Percentiles rank a stretch among this genome's conserved stretches.
phyloP scores from a whole-genome alignment of 2,888 invertebrate genomes.

The Branchellion lobata region DNA sequence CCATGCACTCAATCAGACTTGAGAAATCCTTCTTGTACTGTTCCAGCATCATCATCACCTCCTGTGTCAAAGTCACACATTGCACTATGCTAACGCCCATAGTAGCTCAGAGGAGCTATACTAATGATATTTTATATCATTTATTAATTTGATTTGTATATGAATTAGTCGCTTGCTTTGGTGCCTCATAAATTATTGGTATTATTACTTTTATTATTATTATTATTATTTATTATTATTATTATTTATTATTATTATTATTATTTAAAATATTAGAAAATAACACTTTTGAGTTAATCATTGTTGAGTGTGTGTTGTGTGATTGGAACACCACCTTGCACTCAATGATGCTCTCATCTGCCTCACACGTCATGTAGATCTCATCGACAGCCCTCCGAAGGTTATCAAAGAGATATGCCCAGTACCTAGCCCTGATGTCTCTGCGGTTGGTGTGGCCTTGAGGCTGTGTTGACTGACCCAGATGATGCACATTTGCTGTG shows the following conservation, averaged over 20 bases:
- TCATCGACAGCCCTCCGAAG: slow-evolving; percentile 88
- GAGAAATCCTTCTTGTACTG: slow-evolving; percentile 91
- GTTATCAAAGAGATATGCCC: slow-evolving; percentile 92
- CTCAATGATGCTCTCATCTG: slow-evolving; percentile 87
- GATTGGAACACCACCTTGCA: slow-evolving; percentile 73
- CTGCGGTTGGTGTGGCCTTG: slow-evolving; percentile 53
- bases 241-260: too few species aligned
- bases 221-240: too few species aligned
- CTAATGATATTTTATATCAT: too few species aligned
- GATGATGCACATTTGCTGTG: not conserved
- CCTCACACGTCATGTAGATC: slow-evolving; percentile 91
- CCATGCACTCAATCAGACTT: slow-evolving; percentile 87
- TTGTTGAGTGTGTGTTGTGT: too few species aligned
- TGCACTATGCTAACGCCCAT: too few species aligned
- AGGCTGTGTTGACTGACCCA: slow-evolving; percentile 17
- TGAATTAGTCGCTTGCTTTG: too few species aligned
- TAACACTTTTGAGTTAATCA: too few species aligned
- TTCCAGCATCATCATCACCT: slow-evolving; percentile 88
- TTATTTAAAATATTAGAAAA: too few species aligned
- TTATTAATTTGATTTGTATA: too few species aligned
- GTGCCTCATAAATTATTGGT: too few species aligned
- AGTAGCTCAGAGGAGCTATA: too few species aligned
- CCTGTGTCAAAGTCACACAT: slow-evolving; percentile 67
- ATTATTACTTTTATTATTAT: too few species aligned
- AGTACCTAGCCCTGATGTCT: slow-evolving; percentile 85